Evolutionary conservation across 2,113 vertebrate species (phyloP).

Genomic region (Cynocephalus volans): DNA sequence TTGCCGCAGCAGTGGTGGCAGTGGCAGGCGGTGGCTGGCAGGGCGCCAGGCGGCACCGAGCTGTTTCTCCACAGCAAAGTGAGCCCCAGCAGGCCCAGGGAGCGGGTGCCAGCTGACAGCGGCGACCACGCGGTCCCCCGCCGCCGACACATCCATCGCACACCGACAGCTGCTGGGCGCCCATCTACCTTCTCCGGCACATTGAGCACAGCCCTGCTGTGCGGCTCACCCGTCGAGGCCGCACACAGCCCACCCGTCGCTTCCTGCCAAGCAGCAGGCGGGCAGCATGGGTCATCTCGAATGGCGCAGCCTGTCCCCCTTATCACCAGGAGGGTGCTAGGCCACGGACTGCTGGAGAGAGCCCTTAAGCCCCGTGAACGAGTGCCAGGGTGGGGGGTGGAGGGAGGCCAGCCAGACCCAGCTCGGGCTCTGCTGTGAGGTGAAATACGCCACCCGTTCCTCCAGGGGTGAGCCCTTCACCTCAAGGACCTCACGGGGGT

Average conservation of each 20-base stretch:
- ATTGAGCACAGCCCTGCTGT: constrained; percentile 95
- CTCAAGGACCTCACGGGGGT: too few species aligned
- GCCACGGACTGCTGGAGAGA: too few species aligned
- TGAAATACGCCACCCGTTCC: too few species aligned
- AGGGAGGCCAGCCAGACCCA: neutral
- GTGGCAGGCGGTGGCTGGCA: constrained; percentile 81
- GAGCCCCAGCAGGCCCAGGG: constrained; percentile 95
- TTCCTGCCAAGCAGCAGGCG: neutral
- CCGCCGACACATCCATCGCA: constrained; percentile 90
- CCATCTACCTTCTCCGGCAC: constrained; percentile 98
- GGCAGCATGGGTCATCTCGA: neutral
- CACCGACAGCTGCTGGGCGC: constrained; percentile 94
- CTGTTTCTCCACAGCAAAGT: constrained; percentile 96
- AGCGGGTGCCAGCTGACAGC: constrained; percentile 92
- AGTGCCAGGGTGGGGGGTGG: neutral
- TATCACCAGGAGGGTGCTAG: neutral
- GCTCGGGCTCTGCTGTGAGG: accelerated
- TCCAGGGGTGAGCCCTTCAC: too few species aligned
- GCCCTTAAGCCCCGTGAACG: too few species aligned
- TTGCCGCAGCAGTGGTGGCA: constrained; percentile 51
- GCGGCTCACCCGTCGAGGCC: constrained; percentile 89
- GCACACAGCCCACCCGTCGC: constrained; percentile 88
- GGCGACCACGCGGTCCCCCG: constrained; percentile 91
- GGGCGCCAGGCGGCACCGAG: constrained; percentile 92
- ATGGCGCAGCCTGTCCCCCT: neutral